Conservation (phyloP, 2,888 invertebrate species). For the Allolobophora icterica region DNA sequence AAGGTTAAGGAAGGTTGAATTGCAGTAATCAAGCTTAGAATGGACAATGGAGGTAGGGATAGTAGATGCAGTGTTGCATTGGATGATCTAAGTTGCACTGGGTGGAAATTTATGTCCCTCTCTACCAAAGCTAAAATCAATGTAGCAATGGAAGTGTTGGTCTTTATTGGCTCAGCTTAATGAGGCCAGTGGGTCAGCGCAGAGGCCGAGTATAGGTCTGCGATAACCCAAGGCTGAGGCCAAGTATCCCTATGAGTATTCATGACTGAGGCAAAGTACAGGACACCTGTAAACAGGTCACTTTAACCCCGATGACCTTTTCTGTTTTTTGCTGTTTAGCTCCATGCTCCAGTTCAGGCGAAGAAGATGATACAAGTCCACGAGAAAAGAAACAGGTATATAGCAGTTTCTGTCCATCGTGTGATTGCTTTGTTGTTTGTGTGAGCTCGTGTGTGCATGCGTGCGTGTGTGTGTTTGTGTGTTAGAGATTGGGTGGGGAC, state of each 20-base stretch:
- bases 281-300: neutral
- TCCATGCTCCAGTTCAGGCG: conserved; percentile 76
- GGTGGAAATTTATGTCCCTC: neutral
- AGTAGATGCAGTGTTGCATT: too few species aligned
- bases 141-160: neutral
- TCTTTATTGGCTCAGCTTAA: neutral
- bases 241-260: neutral
- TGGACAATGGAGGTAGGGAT: too few species aligned
- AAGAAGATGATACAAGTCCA: conserved; percentile 86
- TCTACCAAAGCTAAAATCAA: neutral
- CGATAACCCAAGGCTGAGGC: neutral
- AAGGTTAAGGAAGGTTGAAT: too few species aligned
- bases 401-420: neutral
- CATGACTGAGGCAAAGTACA: neutral
- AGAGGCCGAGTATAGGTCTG: neutral
- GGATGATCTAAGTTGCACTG: too few species aligned
- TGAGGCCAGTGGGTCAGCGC: neutral
- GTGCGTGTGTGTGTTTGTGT: neutral
- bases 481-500: neutral
- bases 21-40: too few species aligned
- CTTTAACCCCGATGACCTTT: neutral
- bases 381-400: conserved; percentile 76
- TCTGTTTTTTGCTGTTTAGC: conserved; percentile 9
- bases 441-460: neutral
- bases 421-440: neutral